phyloP scores from a whole-genome alignment of 2,113 vertebrate species.

The Gopherus evgoodei region DNA sequence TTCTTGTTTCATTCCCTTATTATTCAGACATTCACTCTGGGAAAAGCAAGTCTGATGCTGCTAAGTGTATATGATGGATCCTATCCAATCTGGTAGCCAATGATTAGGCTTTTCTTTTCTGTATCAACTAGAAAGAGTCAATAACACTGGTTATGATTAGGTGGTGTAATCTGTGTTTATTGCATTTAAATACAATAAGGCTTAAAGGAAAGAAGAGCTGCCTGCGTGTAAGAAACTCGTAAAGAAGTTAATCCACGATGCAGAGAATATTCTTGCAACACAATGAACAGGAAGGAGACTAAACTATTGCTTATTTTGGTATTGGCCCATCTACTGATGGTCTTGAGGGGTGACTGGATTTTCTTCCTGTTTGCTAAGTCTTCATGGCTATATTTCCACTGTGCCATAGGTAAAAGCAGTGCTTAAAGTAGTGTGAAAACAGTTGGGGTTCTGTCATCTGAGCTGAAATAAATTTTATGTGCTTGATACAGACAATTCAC shows the following conservation, averaged over 20 bases:
- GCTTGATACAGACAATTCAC: background rate
- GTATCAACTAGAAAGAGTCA: background rate
- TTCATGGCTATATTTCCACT: conserved; percentile 13
- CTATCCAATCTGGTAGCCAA: background rate
- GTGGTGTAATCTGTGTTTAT: background rate
- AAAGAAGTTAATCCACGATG: background rate
- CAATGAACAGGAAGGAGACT: background rate
- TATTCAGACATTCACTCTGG: background rate
- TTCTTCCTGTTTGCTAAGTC: background rate
- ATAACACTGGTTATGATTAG: conserved; percentile 1
- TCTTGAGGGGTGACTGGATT: background rate
- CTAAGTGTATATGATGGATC: background rate
- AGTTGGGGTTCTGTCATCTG: background rate
- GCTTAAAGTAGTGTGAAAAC: background rate
- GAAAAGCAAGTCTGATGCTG: background rate
- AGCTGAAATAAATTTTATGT: background rate
- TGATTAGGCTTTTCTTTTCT: conserved; percentile 8
- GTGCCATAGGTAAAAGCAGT: background rate
- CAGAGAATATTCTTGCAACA: background rate
- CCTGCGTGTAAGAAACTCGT: background rate
- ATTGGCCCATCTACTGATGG: background rate
- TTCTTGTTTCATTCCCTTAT: background rate
- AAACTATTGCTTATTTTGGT: background rate
- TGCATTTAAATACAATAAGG: background rate
- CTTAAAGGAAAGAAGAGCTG: conserved; percentile 20